Evolutionary conservation across 2,113 vertebrate genomes (phyloP).

Genomic region (Erinaceus europaeus): DNA sequence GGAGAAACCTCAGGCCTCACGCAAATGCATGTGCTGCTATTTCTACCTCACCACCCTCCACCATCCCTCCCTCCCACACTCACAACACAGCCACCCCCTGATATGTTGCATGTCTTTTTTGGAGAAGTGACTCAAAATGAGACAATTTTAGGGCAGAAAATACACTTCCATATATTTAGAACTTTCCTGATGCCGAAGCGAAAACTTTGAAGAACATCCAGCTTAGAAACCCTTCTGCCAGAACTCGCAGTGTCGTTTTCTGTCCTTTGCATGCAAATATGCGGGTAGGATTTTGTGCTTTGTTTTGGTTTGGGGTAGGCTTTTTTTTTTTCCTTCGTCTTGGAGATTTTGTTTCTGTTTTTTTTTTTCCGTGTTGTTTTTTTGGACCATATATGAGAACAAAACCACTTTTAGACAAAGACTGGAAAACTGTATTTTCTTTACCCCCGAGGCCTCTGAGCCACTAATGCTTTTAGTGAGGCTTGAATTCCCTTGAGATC

Average conservation of each 20-base stretch:
- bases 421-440: background rate
- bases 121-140: conserved; percentile 68
- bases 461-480: background rate
- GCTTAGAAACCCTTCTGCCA: conserved; percentile 48
- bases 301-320: background rate
- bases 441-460: background rate
- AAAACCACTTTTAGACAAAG: conserved; percentile 19
- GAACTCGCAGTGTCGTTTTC: conserved; percentile 4
- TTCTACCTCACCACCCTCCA: conserved; percentile 53
- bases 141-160: conserved; percentile 72
- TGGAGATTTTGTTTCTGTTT: background rate
- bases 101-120: conserved; percentile 64
- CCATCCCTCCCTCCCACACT: conserved; percentile 39
- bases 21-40: conserved; percentile 43
- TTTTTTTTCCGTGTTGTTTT: background rate
- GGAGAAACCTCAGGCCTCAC: conserved; percentile 20
- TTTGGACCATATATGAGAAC: background rate
- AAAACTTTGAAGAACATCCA: conserved; percentile 60
- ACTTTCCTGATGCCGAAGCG: conserved; percentile 48
- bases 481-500: background rate
- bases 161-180: conserved; percentile 73
- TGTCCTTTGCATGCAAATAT: conserved; percentile 3
- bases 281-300: background rate
- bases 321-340: background rate
- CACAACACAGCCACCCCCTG: conserved; percentile 66